Evolutionary conservation across 2,113 vertebrate species (phyloP), one percentile per base, ranked within the genome.

Genomic region (Myrmecophaga tridactyla): DNA sequence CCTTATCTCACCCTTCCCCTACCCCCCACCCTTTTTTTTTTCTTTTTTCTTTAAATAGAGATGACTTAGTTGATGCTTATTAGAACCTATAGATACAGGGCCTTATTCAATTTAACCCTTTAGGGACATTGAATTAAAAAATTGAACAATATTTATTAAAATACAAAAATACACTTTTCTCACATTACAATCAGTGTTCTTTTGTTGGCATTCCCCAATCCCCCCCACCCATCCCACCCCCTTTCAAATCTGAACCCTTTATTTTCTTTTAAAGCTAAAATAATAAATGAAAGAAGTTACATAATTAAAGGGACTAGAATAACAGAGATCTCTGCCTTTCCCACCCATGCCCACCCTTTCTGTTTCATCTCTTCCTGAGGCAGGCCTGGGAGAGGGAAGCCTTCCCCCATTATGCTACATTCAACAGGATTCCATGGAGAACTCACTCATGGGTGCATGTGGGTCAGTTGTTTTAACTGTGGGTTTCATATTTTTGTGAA

Each of bases 121-220:
- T 96, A 86, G 97, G 97, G 96, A 98, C 96, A 95, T 41, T 60
- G 96, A 96, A 87, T 97, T 97, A 97, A 97, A 98, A n/a, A 98
- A 97, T 89, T 95, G 92, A 97, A 98, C 98, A 97, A 96, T 98
- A 97, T 98, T 98, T 98, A 98, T 98, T 98, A 98, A 98, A 98
- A 97, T 98, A 98, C 98, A 98, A 98, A 98, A 98, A 97, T 98
- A 97, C 98, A 98, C 98, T 97, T 98, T 98, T 97, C 96, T 98
- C 97, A 97, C 96, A 81, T 97, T 97, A 97, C 97, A 98, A 97
- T 97, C 96, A 97, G 90, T 95, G 93, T 97, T 97, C 95, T 96
- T 96, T 93, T 97, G 92, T 97, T 96, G 94, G 80, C 94, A 83
- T 97, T 84, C 84, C 84, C 94, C 56, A 27, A 43, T 43, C 39